These are phyloP conservation scores for Carlito syrichta DNA, from an alignment of 2,113 vertebrate genomes.

Conservation along the genomic window DNA sequence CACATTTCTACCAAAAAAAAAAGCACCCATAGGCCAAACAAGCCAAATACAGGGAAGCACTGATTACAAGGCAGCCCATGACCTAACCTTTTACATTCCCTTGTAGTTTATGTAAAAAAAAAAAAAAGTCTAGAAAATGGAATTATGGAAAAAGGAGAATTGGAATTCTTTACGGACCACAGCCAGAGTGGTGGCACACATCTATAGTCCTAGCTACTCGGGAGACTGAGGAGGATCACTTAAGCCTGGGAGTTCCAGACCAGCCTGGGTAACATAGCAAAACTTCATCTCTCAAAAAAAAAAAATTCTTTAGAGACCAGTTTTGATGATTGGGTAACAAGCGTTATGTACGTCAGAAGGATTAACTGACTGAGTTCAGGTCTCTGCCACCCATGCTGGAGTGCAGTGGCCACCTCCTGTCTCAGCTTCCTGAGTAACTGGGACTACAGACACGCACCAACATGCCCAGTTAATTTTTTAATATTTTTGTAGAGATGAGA, in stretches of 20 bases:
- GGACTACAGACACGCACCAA: too few relatives aligned
- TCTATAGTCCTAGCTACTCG: background rate
- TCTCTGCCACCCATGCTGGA: too few relatives aligned
- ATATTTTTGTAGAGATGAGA: too few relatives aligned
- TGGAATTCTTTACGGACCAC: background rate
- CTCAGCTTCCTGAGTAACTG: too few relatives aligned
- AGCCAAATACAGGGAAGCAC: background rate
- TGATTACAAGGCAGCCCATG: rapidly evolving
- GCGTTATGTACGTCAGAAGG: background rate
- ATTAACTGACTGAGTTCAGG: too few relatives aligned
- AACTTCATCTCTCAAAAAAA: background rate
- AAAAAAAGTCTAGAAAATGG: background rate
- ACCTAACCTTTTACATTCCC: too few relatives aligned
- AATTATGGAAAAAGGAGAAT: background rate
- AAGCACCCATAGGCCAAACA: rapidly evolving
- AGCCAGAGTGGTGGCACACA: background rate
- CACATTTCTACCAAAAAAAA: too few relatives aligned
- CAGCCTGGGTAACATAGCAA: background rate
- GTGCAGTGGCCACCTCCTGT: too few relatives aligned
- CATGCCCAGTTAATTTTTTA: too few relatives aligned
- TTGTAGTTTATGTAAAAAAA: background rate
- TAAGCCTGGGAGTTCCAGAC: background rate
- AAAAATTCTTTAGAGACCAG: background rate
- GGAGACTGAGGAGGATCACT: background rate
- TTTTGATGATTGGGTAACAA: background rate